These are phyloP conservation scores for Datnioides undecimradiatus DNA, from an alignment of 2,113 vertebrate species.

Conservation along the genomic window DNA sequence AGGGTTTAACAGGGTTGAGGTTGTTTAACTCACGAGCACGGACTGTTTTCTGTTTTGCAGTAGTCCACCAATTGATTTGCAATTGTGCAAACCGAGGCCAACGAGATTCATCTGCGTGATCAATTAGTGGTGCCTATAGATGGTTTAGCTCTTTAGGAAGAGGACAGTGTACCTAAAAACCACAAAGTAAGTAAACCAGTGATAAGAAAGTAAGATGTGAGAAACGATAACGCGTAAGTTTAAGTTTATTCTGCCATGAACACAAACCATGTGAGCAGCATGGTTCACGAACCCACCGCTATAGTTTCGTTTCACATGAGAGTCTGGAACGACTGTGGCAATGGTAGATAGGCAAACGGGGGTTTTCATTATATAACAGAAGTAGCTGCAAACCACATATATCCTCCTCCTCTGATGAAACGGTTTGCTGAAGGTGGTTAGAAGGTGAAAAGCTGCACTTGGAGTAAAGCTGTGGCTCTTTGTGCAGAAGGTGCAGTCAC, in stretches of 20 bases:
- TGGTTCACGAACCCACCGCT: neutral
- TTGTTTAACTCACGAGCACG: too few relatives aligned
- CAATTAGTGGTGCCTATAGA: neutral
- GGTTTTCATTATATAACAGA: neutral
- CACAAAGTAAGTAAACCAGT: neutral
- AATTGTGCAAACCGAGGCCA: constrained; percentile 9
- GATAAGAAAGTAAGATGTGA: neutral
- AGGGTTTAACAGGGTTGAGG: neutral
- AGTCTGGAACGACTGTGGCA: neutral
- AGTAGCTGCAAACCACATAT: neutral
- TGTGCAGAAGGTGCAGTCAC: too few relatives aligned
- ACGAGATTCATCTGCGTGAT: constrained; percentile 6
- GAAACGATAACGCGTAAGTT: neutral
- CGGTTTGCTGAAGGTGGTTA: neutral
- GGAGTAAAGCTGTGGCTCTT: neutral
- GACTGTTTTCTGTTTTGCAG: constrained; percentile 12
- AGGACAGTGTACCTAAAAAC: neutral
- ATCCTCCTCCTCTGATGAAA: neutral
- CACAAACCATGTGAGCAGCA: neutral
- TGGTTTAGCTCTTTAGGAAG: neutral
- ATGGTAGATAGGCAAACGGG: neutral
- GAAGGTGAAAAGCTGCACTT: neutral
- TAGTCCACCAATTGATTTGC: constrained; percentile 30
- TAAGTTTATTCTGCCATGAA: too few relatives aligned
- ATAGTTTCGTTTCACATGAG: neutral